Base-by-base conservation (phyloP, 2,888 invertebrate genomes). In the Drosophila sordidula region DNA sequence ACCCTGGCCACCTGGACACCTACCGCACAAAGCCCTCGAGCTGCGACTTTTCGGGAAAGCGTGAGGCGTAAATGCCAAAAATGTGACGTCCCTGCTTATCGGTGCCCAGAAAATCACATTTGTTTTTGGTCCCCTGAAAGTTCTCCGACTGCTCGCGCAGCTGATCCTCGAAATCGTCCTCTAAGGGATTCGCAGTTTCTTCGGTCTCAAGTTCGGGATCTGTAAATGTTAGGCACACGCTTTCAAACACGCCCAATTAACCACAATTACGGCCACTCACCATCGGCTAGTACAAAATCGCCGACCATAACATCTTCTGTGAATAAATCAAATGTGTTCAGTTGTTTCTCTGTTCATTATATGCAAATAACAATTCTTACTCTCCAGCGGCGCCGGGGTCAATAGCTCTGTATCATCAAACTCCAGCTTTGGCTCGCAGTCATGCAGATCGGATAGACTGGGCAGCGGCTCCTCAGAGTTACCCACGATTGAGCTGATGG, bases 41-140 rank as follows among this genome's bases (percentile, higher is more conserved):
- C 70, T 95, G 95, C 90, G 95, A 96, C 91, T 95, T 96, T 49
- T 95, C 95, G 0, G 98, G 98, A 69, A 95, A 92, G 26, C 93
- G 92, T 92, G 98, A 99, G 6, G 99, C 99, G 70, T 98, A 99
- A 59, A 99, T 96, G 44, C 98, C 97, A 89, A 99, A 98, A 84
- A 99, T 96, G 91, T 99, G 97, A 74, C 99, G 95, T 18, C 99
- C 99, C 84, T 96, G 93, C 59, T 93, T 94, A 78, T 95, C 95
- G 66, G 95, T 95, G 0, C 95, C 95, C 1, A 94, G 93, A 32
- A 95, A 95, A 85, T 95, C 94, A 45, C 93, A 91, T 81, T 91
- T 91, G 26, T 89, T 89, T 78, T 84, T 90, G 14, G 76, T 73
- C 6, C 75, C 54, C 78, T 89, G 80, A 86, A 90, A 78, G 63